Conservation (phyloP, 2,797 vertebrate genomes). For the Phataginus tetradactyla region DNA sequence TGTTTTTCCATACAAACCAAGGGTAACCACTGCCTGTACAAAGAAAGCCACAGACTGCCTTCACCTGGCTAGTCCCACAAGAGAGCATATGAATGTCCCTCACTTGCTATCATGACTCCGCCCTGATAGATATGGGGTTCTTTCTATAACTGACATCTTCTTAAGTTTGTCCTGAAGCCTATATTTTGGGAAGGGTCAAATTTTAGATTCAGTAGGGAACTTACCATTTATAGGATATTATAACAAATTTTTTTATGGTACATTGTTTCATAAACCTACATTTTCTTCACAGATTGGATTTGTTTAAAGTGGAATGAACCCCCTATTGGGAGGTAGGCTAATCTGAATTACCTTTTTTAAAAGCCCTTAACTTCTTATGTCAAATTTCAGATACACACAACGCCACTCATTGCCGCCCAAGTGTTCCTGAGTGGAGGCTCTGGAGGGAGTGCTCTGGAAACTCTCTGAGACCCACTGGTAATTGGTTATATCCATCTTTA, state of each 20-base stretch:
- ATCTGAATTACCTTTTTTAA: neutral
- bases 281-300: constrained; percentile 20
- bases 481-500: constrained; percentile 72
- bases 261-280: constrained; percentile 9
- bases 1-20: neutral
- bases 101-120: neutral
- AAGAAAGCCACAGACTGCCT: neutral
- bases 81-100: neutral
- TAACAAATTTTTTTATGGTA: neutral
- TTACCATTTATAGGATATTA: neutral
- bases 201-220: neutral
- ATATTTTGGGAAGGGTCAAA: neutral
- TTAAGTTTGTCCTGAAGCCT: neutral
- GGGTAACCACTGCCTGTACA: neutral
- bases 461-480: constrained; percentile 28
- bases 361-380: neutral
- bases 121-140: neutral
- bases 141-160: constrained; percentile 14
- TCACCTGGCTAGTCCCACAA: neutral
- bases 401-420: constrained; percentile 44
- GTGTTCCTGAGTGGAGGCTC: neutral
- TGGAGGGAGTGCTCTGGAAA: constrained; percentile 27
- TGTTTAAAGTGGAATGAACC: neutral
- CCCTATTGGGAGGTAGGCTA: neutral
- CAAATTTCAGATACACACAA: neutral